Evolutionary conservation across 2,113 vertebrate genomes (phyloP).

Genomic region (Octodon degus): DNA sequence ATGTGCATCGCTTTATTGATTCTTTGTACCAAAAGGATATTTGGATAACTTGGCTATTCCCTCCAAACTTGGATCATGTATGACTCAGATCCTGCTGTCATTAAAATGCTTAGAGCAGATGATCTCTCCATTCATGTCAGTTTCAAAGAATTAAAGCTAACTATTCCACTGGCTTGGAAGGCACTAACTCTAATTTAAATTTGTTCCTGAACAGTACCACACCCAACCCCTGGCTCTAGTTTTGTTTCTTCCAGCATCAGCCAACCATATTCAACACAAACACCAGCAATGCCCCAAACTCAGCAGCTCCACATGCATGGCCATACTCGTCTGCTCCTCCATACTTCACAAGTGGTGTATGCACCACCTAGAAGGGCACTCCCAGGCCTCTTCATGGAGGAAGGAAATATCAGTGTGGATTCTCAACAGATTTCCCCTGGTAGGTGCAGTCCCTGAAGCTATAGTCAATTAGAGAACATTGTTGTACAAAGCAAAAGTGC

Average conservation of each 20-base stretch:
- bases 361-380: neutral
- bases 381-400: neutral
- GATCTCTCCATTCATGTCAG: conserved; percentile 21
- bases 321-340: neutral
- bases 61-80: conserved; percentile 26
- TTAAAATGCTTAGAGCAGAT: conserved; percentile 61
- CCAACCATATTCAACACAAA: neutral
- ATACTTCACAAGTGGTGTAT: neutral
- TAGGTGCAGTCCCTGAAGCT: neutral
- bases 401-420: neutral
- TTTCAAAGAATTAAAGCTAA: conserved; percentile 70
- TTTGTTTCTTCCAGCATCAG: neutral
- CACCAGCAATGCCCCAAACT: neutral
- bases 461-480: neutral
- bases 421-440: neutral
- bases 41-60: neutral
- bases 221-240: neutral
- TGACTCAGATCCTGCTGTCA: conserved; percentile 65
- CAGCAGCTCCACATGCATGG: neutral
- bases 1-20: neutral
- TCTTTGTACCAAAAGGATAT: neutral
- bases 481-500: neutral
- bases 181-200: neutral
- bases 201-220: neutral
- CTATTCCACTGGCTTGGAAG: conserved; percentile 38